Base-by-base conservation (phyloP, 2,113 vertebrate genomes). In the Chamaea fasciata region DNA sequence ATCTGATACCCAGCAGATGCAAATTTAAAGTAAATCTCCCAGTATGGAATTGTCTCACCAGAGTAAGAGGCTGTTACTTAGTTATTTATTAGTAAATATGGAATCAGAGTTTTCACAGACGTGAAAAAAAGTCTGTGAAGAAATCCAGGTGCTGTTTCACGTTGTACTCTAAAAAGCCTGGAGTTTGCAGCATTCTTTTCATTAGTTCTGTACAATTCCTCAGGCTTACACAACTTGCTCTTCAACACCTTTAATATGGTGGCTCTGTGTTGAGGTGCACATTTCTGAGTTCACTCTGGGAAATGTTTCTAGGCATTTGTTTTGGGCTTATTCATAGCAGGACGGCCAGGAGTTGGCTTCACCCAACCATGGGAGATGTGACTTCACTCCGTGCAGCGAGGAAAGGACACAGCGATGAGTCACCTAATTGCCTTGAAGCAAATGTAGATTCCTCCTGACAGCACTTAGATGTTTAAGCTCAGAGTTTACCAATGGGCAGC, bases 361-460 rank as follows among this genome's bases (percentile, higher is more conserved):
- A 94, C 83, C 88, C 92, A 69, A 21, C 88, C 77, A 53, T 49
- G 65, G 24, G 46, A 18, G 33, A 74, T 69, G 50, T 81, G 42
- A 56, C 69, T 91, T 91, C 8, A 41, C 75, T 80, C 87, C 49
- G 4, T 18, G 75, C 79, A 95, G 95, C 81, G 10, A 81, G 94
- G 93, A 77, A 74, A 70, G 78, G 71, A 86, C 82, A 60, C 41
- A 30, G 30, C 1, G 11, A 83, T 91, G 95, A 96, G 93, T 96
- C 95, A 97, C 90, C 73, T 96, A 70, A 95, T 94, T 97, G 96
- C 90, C 94, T 87, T 93, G 88, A 90, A 92, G 93, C 81, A 91
- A 95, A 94, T 62, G 87, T 78, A 90, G 93, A 91, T 96, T 96
- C 91, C 85, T 97, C 84, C 78, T 95, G 96, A 94, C 89, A 97